Base-by-base conservation (phyloP, 1,140 invertebrate species). In the Ips nitidus region DNA sequence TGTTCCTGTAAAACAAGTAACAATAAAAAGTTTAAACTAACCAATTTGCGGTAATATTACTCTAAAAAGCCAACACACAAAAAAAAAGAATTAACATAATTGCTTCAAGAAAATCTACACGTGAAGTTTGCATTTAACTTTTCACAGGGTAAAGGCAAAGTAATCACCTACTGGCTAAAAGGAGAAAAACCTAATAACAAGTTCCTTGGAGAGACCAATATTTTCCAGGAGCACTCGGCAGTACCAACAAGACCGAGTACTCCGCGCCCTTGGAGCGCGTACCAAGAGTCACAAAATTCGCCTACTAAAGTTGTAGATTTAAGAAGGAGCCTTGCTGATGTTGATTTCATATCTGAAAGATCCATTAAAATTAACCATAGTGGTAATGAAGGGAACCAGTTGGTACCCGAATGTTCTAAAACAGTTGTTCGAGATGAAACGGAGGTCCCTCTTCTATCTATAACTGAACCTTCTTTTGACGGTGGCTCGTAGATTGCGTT, bases 91-190 rank as follows among this genome's bases (percentile, higher is more conserved):
- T 22, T 22, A 22, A 22, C 22, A 22, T 22, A 22, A 22, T 22
- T 22, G 22, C 22, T 22, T 22, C 22, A 22, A 22, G 22, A 22
- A 22, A 22, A 22, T 22, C 22, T 22, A 22, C 22, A 22, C 22
- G 22, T 22, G 22, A 22, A 22, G 22, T 22, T 22, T 22, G 22
- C 7, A 50, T 3, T 50, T 8, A 50, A 3, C 3, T 50, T 47
- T 42, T 83, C 81, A 59, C 78, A 94, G 90, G 94, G 94, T n/a
- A 96, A 95, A 84, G 93, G 93, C 47, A 87, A 86, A 79, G 89
- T 94, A 86, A 89, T 89, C 58, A 97, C 95, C 3, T 97, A 94
- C 80, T 97, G 95, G 95, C 82, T 97, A 39, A 85, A 88, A 52
- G 94, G 94, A 5, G 90, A 93, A 67, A 59, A 65, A 59, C 53